Base-by-base conservation (phyloP, 2,797 vertebrate species). In the Melanotaenia maccullochi region DNA sequence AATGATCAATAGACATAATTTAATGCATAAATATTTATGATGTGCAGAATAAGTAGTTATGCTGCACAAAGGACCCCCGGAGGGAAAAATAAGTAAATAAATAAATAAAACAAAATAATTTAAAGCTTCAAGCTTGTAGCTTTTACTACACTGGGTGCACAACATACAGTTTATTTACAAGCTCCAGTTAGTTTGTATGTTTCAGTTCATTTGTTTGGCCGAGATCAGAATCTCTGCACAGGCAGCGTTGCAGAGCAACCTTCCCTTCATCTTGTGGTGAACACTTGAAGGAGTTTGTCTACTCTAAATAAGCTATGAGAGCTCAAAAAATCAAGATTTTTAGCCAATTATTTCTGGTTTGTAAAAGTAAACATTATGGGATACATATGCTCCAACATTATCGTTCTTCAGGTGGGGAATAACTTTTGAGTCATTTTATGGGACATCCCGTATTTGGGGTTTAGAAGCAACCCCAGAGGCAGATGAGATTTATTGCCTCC, bases 401-500 rank as follows among this genome's bases (percentile, higher is more conserved):
- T 76, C 11, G 18, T 78, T 77, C 51, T 73, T 68, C 57, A 58
- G 20, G 64, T 40, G 18, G 33, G 47, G 40, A 63, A 44, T 55
- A 40, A 57, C 47, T 59, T 64, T 35, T 0, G 36, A 51, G 38
- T 18, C 28, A 55, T 75, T 90, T 87, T 71, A 78, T 42, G 65
- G 73, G 61, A 57, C 25, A 47, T 72, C 38, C 55, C 60, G 30
- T 65, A 49, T 72, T 60, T 33, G 55, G 16, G 32, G 51, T 16
- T 40, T 36, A 32, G 68, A 47, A 75, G 73, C 24, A 33, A 61
- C 55, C 74, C 66, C 18, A 3, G 65, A 84, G 77, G 79, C 69
- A 64, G 28, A 22, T 42, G 24, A 83, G 65, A 87, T 85, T 83
- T 85, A 86, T 75, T 70, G 49, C 71, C 65, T 78, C 71, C 75